These are phyloP conservation scores for Haliaeetus leucogaster DNA, from an alignment of 2,113 vertebrate species.

Conservation along the genomic window DNA sequence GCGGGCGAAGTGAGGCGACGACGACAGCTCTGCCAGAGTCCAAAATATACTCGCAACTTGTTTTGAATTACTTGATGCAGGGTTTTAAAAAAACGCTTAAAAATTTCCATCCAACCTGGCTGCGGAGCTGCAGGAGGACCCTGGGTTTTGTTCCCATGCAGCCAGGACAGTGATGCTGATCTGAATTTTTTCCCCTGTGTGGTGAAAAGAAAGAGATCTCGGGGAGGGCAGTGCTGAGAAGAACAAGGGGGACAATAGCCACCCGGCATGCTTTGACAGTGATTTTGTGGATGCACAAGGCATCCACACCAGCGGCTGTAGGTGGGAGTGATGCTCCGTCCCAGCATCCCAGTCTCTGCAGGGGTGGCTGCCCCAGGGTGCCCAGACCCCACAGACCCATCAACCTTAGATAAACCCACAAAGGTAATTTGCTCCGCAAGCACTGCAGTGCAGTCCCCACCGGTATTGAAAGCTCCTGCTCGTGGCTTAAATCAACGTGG, in stretches of 20 bases:
- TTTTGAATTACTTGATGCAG: constrained; percentile 38
- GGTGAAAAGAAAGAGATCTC: not conserved
- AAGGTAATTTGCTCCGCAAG: not conserved
- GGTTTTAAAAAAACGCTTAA: not conserved
- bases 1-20: not conserved
- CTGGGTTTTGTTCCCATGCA: not conserved
- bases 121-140: not conserved
- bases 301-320: fast-evolving
- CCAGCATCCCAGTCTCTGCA: not conserved
- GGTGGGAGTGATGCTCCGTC: not conserved
- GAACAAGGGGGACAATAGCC: not conserved
- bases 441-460: fast-evolving
- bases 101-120: constrained; percentile 55
- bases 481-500: not conserved
- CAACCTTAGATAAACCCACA: not conserved
- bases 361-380: no score
- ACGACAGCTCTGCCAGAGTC: constrained; percentile 7
- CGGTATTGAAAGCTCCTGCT: fast-evolving
- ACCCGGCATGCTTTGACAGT: fast-evolving
- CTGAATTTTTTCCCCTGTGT: not conserved
- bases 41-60: constrained; percentile 55
- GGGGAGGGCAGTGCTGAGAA: not conserved
- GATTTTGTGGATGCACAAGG: not conserved
- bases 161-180: not conserved
- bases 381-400: not conserved